A percentile compares a stretch with the other conserved stretches of the same genome.
These are phyloP conservation scores for Papilio polyxenes DNA, from an alignment of 1,140 invertebrate genomes.

Conservation along the genomic window DNA sequence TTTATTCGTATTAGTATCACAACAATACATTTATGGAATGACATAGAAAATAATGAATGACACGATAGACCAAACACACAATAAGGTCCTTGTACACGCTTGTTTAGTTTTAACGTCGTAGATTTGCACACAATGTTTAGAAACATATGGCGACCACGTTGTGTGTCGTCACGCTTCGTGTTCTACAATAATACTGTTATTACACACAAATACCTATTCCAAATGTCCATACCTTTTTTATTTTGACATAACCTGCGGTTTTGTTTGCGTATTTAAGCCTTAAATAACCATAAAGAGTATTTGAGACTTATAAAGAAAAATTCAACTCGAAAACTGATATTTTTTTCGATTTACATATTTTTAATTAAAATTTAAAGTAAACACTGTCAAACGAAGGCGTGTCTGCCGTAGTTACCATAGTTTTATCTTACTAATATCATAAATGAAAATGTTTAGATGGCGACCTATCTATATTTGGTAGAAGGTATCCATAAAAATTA, in stretches of 20 bases:
- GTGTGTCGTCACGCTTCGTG: slow-evolving; percentile 63
- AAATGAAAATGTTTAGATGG: no score
- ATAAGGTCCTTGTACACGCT: slow-evolving; percentile 40
- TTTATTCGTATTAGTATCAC: not conserved
- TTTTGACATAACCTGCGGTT: slow-evolving; percentile 30
- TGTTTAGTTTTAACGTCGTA: slow-evolving; percentile 67
- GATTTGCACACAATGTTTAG: slow-evolving; percentile 77
- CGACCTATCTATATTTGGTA: no score
- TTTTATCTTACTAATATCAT: no score
- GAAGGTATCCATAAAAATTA: no score
- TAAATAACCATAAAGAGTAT: no score
- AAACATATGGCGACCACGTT: slow-evolving; percentile 66
- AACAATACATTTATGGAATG: not conserved
- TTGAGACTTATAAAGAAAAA: no score
- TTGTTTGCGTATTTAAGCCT: no score
- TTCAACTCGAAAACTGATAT: no score
- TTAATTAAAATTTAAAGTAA: not conserved
- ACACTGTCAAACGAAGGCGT: not conserved
- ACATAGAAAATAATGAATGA: slow-evolving; percentile 10
- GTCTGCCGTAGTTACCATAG: not conserved
- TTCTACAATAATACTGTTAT: slow-evolving; percentile 58
- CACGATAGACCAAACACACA: slow-evolving; percentile 10
- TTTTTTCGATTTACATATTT: not conserved
- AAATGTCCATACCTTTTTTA: slow-evolving; percentile 40
- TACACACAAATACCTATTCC: slow-evolving; percentile 42